A percentile compares a stretch with the other conserved stretches of the same genome.
Conservation (phyloP, 1,140 invertebrate species). For the Bilobella aurantiaca region DNA sequence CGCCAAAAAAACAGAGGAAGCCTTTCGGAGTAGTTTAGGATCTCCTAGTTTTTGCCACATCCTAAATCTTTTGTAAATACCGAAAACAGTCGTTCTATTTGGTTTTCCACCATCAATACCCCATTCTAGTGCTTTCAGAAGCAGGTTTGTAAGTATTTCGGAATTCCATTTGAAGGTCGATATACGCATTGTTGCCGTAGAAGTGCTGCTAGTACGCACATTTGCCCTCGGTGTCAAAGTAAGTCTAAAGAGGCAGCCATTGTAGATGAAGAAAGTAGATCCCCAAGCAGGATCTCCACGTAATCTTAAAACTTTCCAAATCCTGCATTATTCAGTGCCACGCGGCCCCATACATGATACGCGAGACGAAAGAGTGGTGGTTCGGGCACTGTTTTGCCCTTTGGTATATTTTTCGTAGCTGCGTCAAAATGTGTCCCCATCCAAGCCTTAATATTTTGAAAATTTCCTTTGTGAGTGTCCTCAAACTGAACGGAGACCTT, state of each 20-base stretch:
- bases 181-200: neutral
- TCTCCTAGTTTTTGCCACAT: constrained; percentile 15
- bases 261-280: neutral
- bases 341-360: neutral
- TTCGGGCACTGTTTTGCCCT: no score
- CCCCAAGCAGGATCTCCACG: neutral
- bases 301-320: neutral
- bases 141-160: neutral
- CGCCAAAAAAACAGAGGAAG: constrained; percentile 9
- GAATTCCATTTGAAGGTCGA: neutral
- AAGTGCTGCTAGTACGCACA: neutral
- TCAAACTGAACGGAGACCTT: no score
- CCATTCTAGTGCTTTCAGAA: neutral
- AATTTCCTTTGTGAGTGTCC: no score
- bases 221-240: neutral
- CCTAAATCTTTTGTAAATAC: neutral
- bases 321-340: neutral
- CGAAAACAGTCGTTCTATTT: neutral
- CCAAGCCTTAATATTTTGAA: no score
- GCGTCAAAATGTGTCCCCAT: no score
- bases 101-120: neutral
- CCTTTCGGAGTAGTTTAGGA: constrained; percentile 6
- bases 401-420: no score
- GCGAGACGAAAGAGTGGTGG: neutral
- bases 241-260: neutral